Evolutionary conservation across 2,113 vertebrate species (phyloP).

Genomic region (Shinisaurus crocodilurus): DNA sequence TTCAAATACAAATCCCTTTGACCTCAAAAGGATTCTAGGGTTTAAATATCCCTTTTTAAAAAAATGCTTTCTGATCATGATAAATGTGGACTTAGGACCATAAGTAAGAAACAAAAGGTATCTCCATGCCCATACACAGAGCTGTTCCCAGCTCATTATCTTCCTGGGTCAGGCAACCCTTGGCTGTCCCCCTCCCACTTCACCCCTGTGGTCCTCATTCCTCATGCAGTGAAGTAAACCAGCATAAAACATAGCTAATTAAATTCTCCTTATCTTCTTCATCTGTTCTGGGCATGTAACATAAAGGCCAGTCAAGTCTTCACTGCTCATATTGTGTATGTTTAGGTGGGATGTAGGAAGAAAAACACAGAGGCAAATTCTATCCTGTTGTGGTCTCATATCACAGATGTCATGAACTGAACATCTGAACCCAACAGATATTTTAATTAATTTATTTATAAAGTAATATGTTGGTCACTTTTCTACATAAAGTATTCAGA

Average conservation of each 20-base stretch:
- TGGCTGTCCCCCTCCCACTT: background rate
- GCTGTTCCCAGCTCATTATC: slow-evolving; percentile 30
- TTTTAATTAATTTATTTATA: background rate
- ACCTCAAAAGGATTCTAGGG: slow-evolving; percentile 5
- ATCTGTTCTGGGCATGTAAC: background rate
- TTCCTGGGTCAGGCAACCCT: slow-evolving; percentile 1
- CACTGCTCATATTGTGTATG: background rate
- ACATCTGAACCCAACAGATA: background rate
- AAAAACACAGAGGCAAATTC: slow-evolving; percentile 1
- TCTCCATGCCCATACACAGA: background rate
- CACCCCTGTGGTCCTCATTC: slow-evolving; percentile 1
- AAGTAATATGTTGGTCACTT: background rate
- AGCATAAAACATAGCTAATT: slow-evolving; percentile 30
- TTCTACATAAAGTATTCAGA: background rate
- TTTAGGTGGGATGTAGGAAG: background rate
- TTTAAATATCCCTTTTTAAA: background rate
- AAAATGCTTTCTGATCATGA: background rate
- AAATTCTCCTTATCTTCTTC: slow-evolving; percentile 34
- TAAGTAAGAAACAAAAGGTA: background rate
- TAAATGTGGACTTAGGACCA: background rate
- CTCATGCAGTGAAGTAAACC: slow-evolving; percentile 27
- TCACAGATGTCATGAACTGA: background rate
- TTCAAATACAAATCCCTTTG: background rate
- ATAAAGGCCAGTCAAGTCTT: slow-evolving; percentile 18
- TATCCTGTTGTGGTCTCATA: background rate